Conservation (phyloP, 2,888 invertebrate genomes). For the Tachystola acroxantha region DNA sequence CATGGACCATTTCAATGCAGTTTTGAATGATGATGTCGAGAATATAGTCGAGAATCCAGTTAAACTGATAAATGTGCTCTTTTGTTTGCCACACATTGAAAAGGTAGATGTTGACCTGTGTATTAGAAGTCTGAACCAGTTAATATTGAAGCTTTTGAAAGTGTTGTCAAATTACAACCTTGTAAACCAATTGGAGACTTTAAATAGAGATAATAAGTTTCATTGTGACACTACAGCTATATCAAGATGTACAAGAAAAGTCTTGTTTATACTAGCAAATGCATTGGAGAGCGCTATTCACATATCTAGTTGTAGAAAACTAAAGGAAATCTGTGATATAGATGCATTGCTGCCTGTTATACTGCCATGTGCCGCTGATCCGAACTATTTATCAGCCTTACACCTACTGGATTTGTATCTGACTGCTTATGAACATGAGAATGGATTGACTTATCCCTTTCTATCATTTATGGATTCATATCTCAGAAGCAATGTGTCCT, state of each 20-base stretch:
- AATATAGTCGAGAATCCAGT: constrained; percentile 52
- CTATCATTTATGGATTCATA: constrained; percentile 68
- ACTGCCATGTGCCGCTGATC: constrained; percentile 60
- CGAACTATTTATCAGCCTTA: constrained; percentile 66
- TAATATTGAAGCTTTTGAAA: constrained; percentile 45
- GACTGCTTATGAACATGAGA: constrained; percentile 65
- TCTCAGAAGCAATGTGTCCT: constrained; percentile 81
- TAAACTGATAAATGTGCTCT: constrained; percentile 64
- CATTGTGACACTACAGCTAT: constrained; percentile 45
- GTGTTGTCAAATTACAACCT: constrained; percentile 45
- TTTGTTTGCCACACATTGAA: constrained; percentile 78
- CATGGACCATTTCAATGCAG: constrained; percentile 48
- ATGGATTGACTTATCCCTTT: constrained; percentile 55
- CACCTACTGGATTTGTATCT: constrained; percentile 75
- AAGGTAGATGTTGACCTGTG: constrained; percentile 54
- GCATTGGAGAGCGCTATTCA: constrained; percentile 80
- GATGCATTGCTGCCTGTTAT: constrained; percentile 58
- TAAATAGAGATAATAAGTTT: constrained; percentile 42
- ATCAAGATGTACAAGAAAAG: constrained; percentile 53
- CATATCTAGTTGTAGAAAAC: constrained; percentile 63
- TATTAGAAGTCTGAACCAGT: constrained; percentile 41
- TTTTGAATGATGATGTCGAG: constrained; percentile 50
- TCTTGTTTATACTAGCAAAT: constrained; percentile 76
- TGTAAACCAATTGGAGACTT: constrained; percentile 35
- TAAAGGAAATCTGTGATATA: constrained; percentile 64